Conservation (phyloP, 92 coral and sea anemone genomes). For the Palythoa caribaeorum region DNA sequence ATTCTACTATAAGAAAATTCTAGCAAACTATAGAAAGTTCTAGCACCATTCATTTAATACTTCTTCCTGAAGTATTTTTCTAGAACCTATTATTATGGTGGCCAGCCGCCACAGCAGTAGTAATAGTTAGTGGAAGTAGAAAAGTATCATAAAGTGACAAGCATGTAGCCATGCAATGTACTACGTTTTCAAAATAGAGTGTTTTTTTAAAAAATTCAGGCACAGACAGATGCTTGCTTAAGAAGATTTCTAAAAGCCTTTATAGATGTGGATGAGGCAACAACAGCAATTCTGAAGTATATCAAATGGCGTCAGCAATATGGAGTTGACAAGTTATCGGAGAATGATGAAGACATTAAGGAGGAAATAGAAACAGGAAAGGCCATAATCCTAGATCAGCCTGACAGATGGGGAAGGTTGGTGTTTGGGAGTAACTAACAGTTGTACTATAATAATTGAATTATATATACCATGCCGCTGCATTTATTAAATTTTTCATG, state of each 20-base stretch:
- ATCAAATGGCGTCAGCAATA: slow-evolving; percentile 94
- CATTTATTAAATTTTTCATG: too few relatives aligned
- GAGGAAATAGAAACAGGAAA: slow-evolving; percentile 86
- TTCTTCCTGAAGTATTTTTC: too few relatives aligned
- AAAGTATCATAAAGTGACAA: neutral
- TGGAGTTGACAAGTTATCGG: slow-evolving; percentile 88
- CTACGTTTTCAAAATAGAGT: neutral
- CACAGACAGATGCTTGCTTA: slow-evolving; percentile 95
- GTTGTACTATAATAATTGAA: too few relatives aligned
- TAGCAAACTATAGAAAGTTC: too few relatives aligned
- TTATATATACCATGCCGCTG: too few relatives aligned
- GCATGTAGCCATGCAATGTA: too few relatives aligned
- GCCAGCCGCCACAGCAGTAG: too few relatives aligned
- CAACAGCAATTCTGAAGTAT: slow-evolving; percentile 81
- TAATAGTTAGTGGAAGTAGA: neutral
- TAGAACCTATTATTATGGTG: too few relatives aligned
- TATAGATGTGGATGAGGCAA: slow-evolving; percentile 85
- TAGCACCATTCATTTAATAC: too few relatives aligned
- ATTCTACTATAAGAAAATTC: too few relatives aligned
- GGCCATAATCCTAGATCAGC: slow-evolving; percentile 81
- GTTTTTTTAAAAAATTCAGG: slow-evolving; percentile 47
- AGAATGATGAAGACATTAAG: slow-evolving; percentile 86
- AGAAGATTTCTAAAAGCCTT: slow-evolving; percentile 89
- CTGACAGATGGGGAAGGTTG: slow-evolving; percentile 91
- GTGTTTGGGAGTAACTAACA: neutral